These are phyloP conservation scores for Pemphredon lugubris DNA, from an alignment of 2,888 invertebrate genomes.

Conservation along the genomic window DNA sequence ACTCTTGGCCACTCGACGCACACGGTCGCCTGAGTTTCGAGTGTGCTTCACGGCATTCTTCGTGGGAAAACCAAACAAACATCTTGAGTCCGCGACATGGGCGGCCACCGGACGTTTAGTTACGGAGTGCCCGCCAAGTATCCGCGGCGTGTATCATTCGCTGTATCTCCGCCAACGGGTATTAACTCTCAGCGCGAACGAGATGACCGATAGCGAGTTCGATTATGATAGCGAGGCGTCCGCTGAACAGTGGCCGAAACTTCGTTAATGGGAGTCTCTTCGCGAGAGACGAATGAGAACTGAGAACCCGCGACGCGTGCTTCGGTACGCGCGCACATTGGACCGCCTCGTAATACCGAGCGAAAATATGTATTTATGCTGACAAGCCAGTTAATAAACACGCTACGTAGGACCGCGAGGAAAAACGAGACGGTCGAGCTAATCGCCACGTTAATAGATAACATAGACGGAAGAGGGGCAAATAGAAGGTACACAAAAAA, in stretches of 20 bases:
- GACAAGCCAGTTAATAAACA: slow-evolving; percentile 7
- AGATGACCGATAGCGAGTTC: too few relatives aligned
- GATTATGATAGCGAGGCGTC: too few relatives aligned
- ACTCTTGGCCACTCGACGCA: slow-evolving; percentile 63
- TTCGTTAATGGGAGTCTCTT: too few relatives aligned
- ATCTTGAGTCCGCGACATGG: slow-evolving; percentile 71
- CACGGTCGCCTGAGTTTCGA: slow-evolving; percentile 58
- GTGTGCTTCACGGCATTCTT: slow-evolving; percentile 72
- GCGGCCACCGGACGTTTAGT: slow-evolving; percentile 62
- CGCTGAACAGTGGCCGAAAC: too few relatives aligned
- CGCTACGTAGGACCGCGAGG: background rate
- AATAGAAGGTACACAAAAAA: slow-evolving; percentile 27
- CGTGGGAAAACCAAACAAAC: slow-evolving; percentile 80
- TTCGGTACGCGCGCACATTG: too few relatives aligned
- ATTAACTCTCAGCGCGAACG: too few relatives aligned
- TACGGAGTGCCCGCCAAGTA: slow-evolving; percentile 56
- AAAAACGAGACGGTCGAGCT: slow-evolving; percentile 16
- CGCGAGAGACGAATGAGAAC: too few relatives aligned
- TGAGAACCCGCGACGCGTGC: too few relatives aligned
- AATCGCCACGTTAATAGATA: slow-evolving; percentile 39
- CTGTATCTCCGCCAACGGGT: slow-evolving; percentile 18
- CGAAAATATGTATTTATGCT: background rate
- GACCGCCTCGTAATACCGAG: background rate
- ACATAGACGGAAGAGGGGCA: background rate
- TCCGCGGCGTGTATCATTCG: slow-evolving; percentile 44